Conservation (phyloP, 2,113 vertebrate genomes). For the Microcebus tavaratra region DNA sequence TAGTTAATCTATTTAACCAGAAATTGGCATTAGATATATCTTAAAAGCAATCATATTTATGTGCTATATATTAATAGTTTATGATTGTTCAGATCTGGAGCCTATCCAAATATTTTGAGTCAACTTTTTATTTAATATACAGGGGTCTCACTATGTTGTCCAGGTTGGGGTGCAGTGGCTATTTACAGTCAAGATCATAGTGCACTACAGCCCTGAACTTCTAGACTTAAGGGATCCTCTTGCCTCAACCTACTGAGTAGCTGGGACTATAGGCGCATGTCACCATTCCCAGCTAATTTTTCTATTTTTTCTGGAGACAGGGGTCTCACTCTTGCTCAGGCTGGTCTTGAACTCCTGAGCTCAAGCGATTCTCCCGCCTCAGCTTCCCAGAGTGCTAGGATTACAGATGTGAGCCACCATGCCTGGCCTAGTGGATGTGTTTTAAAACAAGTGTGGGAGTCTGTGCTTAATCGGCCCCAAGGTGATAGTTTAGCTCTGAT, state of each 20-base stretch:
- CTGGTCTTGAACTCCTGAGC: neutral
- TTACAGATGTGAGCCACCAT: neutral
- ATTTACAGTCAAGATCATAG: neutral
- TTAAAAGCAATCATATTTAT: constrained; percentile 13
- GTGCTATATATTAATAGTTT: neutral
- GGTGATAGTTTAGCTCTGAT: constrained; percentile 33
- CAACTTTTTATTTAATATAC: neutral
- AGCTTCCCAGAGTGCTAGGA: neutral
- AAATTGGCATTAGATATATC: constrained; percentile 37
- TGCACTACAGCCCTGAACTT: neutral
- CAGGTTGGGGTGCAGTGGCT: neutral
- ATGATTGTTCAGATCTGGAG: constrained; percentile 23
- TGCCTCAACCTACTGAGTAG: neutral
- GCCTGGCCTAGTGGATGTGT: neutral
- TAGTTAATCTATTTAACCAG: constrained; percentile 13
- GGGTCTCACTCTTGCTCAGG: neutral
- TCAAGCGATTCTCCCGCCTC: neutral
- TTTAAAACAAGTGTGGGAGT: constrained; percentile 41
- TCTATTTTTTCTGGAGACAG: neutral
- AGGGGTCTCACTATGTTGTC: neutral
- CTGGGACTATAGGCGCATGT: neutral
- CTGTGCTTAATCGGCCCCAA: neutral
- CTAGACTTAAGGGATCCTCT: neutral
- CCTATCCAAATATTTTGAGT: neutral
- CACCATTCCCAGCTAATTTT: neutral